Base-by-base conservation (phyloP, 2,113 vertebrate genomes). In the Gasterosteus nipponicus region DNA sequence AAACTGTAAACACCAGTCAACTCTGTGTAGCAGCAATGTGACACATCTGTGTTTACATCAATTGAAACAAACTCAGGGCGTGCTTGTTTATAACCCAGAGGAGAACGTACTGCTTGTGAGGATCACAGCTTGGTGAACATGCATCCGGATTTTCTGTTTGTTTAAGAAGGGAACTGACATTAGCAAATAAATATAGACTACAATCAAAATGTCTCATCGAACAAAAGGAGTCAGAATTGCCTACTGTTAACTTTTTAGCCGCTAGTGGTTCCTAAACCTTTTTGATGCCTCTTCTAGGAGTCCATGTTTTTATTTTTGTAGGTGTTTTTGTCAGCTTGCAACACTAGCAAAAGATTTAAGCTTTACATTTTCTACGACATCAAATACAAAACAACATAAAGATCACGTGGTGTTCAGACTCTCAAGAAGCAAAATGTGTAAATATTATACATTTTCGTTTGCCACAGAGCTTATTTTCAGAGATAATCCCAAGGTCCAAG, bases 1-100 rank as follows among this genome's bases (percentile, higher is more conserved):
- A 47, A 63, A 46, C 16, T 73, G 51, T 42, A 63, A 78, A 79
- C 39, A 49, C 5, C 4, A 3, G 49, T 51, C 7, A 35, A 57
- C 31, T 60, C 14, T 35, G 18, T 56, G 26, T 7, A 5, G 42
- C 18, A 42, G 19, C 26, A 41, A 29, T 53, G 6, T 9, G 35
- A 29, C 4, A 22, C 6, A 31, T 59, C 7, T 35, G 18, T 47
- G 12, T 10, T 70, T 33, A 3, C 18, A 35, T 70, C 18, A 22
- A 5, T 29, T 19, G 5, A 26, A 31, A 15, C 31, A 46, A 29
- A 46, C 44, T n/a, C 41, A 31, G 22, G 31, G 19, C 14, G 29
- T 4, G 31, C n/a, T 69, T 69, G 15, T 19, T 35, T 56, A 2
- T 39, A 39, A 42, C 7, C 19, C 1, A 3, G 4, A 35, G 2